Evolutionary conservation across 2,113 vertebrate genomes (phyloP).

Genomic region (Arizona elegans): DNA sequence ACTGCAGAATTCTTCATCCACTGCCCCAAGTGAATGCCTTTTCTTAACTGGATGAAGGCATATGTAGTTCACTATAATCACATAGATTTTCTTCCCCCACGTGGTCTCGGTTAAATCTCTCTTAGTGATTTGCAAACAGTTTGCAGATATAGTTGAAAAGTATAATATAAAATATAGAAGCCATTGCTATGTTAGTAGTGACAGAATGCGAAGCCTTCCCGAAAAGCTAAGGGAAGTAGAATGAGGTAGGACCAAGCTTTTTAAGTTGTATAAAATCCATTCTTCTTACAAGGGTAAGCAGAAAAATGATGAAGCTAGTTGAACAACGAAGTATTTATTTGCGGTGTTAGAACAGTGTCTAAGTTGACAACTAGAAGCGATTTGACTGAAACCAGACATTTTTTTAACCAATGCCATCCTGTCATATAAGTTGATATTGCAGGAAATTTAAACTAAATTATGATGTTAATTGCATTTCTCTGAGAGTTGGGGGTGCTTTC

Average conservation of each 20-base stretch:
- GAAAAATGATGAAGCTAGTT: slow-evolving; percentile 12
- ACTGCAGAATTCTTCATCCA: not conserved
- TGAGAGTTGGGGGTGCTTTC: slow-evolving; percentile 10
- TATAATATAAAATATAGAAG: not conserved
- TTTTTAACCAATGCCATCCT: slow-evolving; percentile 26
- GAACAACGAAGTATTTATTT: slow-evolving; percentile 7
- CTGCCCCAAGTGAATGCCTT: not conserved
- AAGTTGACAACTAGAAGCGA: not conserved
- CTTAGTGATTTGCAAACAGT: not conserved
- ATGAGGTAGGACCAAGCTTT: not conserved
- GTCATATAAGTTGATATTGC: slow-evolving; percentile 30
- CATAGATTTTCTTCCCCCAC: not conserved
- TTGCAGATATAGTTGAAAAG: not conserved
- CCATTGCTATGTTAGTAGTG: not conserved
- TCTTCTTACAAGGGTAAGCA: slow-evolving; percentile 2
- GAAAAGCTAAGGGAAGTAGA: not conserved
- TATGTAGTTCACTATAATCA: not conserved
- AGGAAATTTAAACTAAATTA: slow-evolving; percentile 24
- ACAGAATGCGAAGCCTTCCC: not conserved
- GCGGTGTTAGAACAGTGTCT: slow-evolving; percentile 4
- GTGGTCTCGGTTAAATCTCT: not conserved
- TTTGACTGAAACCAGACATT: slow-evolving; percentile 18
- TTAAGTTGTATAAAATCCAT: slow-evolving; percentile 17
- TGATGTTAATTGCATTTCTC: slow-evolving; percentile 24
- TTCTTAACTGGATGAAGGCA: not conserved